Percentiles rank a stretch among this genome's conserved stretches.
Evolutionary conservation across 2,797 vertebrate genomes (phyloP).

Genomic region (Moxostoma hubbsi): DNA sequence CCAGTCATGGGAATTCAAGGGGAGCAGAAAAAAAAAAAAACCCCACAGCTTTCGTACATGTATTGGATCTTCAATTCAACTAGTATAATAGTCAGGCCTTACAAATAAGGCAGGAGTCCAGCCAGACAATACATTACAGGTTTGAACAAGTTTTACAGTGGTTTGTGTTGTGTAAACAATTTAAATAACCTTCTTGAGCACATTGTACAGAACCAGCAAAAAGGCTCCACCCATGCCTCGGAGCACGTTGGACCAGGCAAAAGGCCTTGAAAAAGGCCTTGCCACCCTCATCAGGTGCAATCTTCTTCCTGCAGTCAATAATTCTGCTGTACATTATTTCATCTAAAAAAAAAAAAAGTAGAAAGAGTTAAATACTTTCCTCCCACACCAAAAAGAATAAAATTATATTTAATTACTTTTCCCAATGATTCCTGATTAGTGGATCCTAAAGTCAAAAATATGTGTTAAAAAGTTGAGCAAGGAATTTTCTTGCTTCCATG

Average conservation of each 20-base stretch:
- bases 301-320: slow-evolving; percentile 95
- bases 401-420: too few species aligned
- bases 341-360: slow-evolving; percentile 51
- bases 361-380: too few species aligned
- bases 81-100: not conserved
- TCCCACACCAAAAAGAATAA: too few species aligned
- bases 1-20: not conserved
- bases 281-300: slow-evolving; percentile 85
- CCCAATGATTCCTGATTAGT: too few species aligned
- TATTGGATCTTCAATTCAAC: not conserved
- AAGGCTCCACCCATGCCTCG: slow-evolving; percentile 91
- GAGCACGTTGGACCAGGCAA: slow-evolving; percentile 70
- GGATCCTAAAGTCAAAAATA: too few species aligned
- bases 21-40: not conserved
- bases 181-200: slow-evolving; percentile 93
- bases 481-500: too few species aligned
- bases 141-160: slow-evolving; percentile 3
- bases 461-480: too few species aligned
- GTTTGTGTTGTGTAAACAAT: slow-evolving; percentile 65
- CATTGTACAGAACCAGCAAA: slow-evolving; percentile 94
- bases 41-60: not conserved
- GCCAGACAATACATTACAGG: slow-evolving; percentile 72
- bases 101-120: slow-evolving; percentile 70
- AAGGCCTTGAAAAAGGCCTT: slow-evolving; percentile 96
- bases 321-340: slow-evolving; percentile 93